Conservation (phyloP, 2,888 invertebrate genomes). For the Harmothoe impar region DNA sequence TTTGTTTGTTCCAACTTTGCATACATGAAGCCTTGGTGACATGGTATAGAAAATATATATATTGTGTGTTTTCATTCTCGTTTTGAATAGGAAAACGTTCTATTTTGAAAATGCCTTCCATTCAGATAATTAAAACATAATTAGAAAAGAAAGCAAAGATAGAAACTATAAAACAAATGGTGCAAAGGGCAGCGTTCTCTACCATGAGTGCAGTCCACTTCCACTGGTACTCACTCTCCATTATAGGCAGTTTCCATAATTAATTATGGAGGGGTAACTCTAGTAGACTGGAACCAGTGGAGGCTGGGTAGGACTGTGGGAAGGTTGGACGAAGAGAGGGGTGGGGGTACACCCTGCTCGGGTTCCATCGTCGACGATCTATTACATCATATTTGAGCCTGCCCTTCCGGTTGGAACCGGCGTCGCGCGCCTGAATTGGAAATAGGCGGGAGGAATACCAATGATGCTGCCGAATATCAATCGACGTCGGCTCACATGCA, state of each 20-base stretch:
- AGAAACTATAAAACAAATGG: too few relatives aligned
- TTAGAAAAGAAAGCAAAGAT: too few relatives aligned
- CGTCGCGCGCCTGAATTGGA: slow-evolving; percentile 32
- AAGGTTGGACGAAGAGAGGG: too few relatives aligned
- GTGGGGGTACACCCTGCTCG: neutral
- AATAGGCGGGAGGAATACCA: slow-evolving; percentile 54
- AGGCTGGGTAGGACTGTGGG: neutral
- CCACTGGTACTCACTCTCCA: neutral
- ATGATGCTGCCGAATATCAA: slow-evolving; percentile 43
- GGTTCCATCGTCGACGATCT: slow-evolving; percentile 50
- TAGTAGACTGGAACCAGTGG: neutral
- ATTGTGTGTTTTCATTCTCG: too few relatives aligned
- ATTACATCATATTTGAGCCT: slow-evolving; percentile 56
- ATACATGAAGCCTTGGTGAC: too few relatives aligned
- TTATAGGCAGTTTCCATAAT: slow-evolving; percentile 48
- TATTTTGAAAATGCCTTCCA: too few relatives aligned
- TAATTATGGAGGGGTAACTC: slow-evolving; percentile 37
- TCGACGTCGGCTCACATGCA: neutral
- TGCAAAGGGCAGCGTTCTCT: too few relatives aligned
- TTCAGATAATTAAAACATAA: too few relatives aligned
- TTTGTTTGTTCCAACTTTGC: too few relatives aligned
- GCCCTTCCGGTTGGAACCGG: neutral
- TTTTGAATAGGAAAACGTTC: too few relatives aligned
- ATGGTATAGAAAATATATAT: too few relatives aligned
- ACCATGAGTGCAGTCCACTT: too few relatives aligned